Evolutionary conservation across 2,113 vertebrate genomes (phyloP).

Genomic region (Crotalus horridus): DNA sequence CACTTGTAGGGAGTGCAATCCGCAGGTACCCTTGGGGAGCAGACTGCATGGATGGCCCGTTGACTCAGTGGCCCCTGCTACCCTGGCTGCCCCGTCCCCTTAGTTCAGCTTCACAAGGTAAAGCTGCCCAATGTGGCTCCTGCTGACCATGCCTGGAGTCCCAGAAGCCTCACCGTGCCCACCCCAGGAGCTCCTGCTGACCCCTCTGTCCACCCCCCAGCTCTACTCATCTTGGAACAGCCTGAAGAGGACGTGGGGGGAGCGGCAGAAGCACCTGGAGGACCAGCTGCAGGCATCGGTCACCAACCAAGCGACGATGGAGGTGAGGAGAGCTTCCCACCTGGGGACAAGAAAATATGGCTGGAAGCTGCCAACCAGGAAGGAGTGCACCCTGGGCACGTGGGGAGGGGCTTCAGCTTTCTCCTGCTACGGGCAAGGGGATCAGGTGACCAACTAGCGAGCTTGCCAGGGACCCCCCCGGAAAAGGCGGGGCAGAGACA

Average conservation of each 20-base stretch:
- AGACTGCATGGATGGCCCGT: no score
- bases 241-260: conserved; percentile 79
- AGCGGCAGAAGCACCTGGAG: conserved; percentile 75
- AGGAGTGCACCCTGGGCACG: not conserved
- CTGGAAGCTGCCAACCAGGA: not conserved
- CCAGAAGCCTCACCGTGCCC: not conserved
- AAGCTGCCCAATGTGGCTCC: no score
- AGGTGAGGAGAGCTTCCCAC: conserved; percentile 64
- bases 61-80: no score
- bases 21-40: not conserved
- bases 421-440: not conserved
- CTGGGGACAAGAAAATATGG: no score
- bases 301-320: conserved; percentile 77
- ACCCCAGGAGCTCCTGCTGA: not conserved
- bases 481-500: not conserved
- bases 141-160: not conserved
- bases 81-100: not conserved
- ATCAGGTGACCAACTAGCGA: not conserved
- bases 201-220: conserved; percentile 48
- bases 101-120: no score
- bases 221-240: conserved; percentile 83
- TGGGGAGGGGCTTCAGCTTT: not conserved
- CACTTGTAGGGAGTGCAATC: no score
- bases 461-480: not conserved
- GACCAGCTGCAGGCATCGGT: conserved; percentile 75